A percentile compares a stretch with the other conserved stretches of the same genome.
These are phyloP conservation scores for Pelvicachromis taeniatus DNA, from an alignment of 2,113 vertebrate species.

Conservation along the genomic window DNA sequence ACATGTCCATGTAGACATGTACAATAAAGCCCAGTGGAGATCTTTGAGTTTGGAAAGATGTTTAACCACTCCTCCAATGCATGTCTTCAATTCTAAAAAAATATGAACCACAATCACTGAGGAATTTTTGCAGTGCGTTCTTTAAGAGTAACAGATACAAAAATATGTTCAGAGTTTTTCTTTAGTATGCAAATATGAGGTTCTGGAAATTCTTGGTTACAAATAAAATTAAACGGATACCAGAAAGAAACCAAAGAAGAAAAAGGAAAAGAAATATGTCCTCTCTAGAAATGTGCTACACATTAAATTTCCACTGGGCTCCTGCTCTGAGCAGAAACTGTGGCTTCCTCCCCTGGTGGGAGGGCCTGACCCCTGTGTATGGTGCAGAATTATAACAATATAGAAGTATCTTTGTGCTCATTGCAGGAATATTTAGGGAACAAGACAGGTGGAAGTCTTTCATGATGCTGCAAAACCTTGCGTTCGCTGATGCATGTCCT, in stretches of 20 bases:
- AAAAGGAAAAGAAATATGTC: not conserved
- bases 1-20: not conserved
- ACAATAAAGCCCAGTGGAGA: not conserved
- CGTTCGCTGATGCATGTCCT: not conserved
- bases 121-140: rapidly evolving
- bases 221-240: not conserved
- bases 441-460: not conserved
- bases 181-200: not conserved
- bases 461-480: not conserved
- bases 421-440: not conserved
- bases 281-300: not conserved
- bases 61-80: not conserved
- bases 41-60: not conserved
- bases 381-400: not conserved
- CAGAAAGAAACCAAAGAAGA: not conserved
- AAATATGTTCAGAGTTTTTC: not conserved
- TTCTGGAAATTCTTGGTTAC: not conserved
- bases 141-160: not conserved
- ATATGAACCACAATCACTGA: rapidly evolving
- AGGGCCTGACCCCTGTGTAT: not conserved
- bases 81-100: not conserved
- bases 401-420: not conserved
- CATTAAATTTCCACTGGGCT: not conserved
- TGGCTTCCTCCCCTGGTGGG: not conserved
- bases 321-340: not conserved